Percentiles rank a stretch among this genome's conserved stretches.
Conservation (phyloP, 1,140 invertebrate species). For the Polyergus mexicanus region DNA sequence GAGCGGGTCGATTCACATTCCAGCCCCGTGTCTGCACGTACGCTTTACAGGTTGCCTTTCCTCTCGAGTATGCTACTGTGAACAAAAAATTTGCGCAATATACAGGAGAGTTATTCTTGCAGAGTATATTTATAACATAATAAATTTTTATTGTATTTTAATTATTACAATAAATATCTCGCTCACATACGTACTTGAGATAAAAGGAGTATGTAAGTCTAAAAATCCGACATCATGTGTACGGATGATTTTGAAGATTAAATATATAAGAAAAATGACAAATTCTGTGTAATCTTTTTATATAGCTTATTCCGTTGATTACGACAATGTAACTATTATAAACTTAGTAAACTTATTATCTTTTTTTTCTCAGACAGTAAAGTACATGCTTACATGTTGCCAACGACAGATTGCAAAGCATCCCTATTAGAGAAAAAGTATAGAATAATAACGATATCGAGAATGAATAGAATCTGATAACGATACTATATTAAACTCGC, state of each 20-base stretch:
- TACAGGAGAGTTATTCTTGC: neutral
- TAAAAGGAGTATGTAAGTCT: neutral
- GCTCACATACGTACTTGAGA: neutral
- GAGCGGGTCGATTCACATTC: slow-evolving; percentile 18
- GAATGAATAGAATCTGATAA: slow-evolving; percentile 10
- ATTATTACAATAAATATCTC: slow-evolving; percentile 1
- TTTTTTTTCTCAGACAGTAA: neutral
- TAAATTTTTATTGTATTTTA: neutral
- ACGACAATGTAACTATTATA: neutral
- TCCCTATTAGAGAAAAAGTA: neutral
- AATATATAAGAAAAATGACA: neutral
- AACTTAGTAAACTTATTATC: neutral
- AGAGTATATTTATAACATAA: neutral
- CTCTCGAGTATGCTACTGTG: neutral
- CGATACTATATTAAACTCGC: neutral
- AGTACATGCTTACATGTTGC: neutral
- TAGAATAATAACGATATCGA: neutral
- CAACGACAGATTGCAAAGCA: neutral
- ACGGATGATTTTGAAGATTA: neutral
- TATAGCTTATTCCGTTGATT: neutral
- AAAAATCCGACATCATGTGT: too few species aligned
- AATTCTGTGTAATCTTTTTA: neutral
- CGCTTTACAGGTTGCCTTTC: neutral
- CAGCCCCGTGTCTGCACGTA: neutral
- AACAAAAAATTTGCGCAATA: neutral